Conservation (phyloP, 2,797 vertebrate genomes). For the Tenualosa thibaudeaui region DNA sequence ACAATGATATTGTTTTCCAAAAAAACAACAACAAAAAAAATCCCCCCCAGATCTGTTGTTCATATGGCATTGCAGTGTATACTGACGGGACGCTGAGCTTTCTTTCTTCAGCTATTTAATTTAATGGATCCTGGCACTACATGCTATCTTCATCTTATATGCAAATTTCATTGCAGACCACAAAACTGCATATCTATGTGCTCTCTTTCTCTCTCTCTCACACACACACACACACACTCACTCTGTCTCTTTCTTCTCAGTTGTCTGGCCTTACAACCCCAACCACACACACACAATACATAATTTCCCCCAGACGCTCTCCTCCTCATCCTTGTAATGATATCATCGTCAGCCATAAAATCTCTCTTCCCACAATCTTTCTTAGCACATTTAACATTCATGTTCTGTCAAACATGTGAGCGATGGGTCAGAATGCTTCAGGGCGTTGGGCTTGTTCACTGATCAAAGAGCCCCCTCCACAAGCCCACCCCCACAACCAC, state of each 20-base stretch:
- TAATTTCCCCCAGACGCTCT: neutral
- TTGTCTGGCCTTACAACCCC: neutral
- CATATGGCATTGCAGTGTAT: neutral
- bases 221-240: neutral
- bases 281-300: neutral
- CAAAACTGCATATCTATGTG: neutral
- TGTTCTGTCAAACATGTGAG: conserved; percentile 23
- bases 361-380: neutral
- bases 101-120: neutral
- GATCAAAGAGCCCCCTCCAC: conserved; percentile 51
- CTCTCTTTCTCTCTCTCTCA: conserved; percentile 10
- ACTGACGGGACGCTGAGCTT: neutral
- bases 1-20: conserved; percentile 10
- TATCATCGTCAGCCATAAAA: conserved; percentile 5
- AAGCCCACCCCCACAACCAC: neutral
- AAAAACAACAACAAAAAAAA: neutral
- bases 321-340: neutral
- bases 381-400: conserved; percentile 18
- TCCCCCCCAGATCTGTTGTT: neutral
- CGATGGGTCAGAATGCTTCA: conserved; percentile 29
- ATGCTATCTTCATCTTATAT: conserved; percentile 4
- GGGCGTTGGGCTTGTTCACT: conserved; percentile 19
- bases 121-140: neutral
- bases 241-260: neutral
- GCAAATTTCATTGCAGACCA: neutral